These are phyloP conservation scores for Melanerpes aurifrons DNA, from an alignment of 2,113 vertebrate genomes.

Conservation along the genomic window DNA sequence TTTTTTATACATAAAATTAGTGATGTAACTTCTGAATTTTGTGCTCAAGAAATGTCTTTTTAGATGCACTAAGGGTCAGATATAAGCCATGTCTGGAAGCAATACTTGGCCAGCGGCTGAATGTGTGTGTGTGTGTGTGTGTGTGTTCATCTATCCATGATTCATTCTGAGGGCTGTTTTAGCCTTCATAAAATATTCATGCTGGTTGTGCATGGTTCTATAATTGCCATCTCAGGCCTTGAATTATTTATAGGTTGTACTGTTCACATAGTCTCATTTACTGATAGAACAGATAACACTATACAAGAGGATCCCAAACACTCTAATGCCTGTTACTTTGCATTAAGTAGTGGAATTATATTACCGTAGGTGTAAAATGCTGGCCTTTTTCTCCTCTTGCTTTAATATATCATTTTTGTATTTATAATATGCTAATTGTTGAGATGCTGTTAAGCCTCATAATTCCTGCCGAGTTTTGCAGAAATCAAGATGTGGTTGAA, in stretches of 20 bases:
- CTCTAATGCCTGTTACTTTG: slow-evolving; percentile 89
- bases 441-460: slow-evolving; percentile 80
- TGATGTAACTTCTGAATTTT: slow-evolving; percentile 55
- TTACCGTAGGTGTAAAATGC: slow-evolving; percentile 86
- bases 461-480: slow-evolving; percentile 79
- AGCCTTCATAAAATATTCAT: slow-evolving; percentile 91
- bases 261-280: slow-evolving; percentile 98
- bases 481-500: slow-evolving; percentile 80
- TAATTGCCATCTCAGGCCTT: slow-evolving; percentile 99
- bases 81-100: slow-evolving; percentile 72
- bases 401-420: slow-evolving; percentile 87
- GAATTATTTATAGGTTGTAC: slow-evolving; percentile 98
- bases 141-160: slow-evolving; percentile 83
- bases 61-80: slow-evolving; percentile 65
- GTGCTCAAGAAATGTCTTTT: slow-evolving; percentile 46
- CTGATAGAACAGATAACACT: slow-evolving; percentile 94
- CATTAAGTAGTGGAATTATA: slow-evolving; percentile 90
- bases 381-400: slow-evolving; percentile 78
- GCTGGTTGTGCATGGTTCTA: slow-evolving; percentile 95
- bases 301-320: slow-evolving; percentile 86
- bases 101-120: slow-evolving; percentile 73
- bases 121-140: slow-evolving; percentile 46
- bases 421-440: slow-evolving; percentile 89
- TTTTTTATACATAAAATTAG: slow-evolving; percentile 29
- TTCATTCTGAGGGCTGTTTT: slow-evolving; percentile 92